phyloP scores from a whole-genome alignment of 2,888 invertebrate genomes.

The Drosophila buzzatii region DNA sequence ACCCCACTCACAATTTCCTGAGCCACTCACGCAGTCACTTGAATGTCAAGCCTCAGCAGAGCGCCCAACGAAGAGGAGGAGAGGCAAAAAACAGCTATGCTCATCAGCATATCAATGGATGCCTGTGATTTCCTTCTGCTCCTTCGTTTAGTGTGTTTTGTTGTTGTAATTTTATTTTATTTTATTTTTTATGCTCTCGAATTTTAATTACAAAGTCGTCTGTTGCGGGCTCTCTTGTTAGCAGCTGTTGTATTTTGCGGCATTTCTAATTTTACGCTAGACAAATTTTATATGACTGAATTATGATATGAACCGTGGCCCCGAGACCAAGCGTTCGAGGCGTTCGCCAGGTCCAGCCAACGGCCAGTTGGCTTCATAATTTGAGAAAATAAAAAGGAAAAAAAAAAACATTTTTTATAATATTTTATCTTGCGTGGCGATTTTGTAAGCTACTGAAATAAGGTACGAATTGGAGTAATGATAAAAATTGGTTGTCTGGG shows the following conservation, averaged over 20 bases:
- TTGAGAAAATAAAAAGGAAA: constrained; percentile 8
- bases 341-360: constrained; percentile 5
- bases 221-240: constrained; percentile 51
- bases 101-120: constrained; percentile 77
- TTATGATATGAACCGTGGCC: constrained; percentile 76
- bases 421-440: constrained; percentile 28
- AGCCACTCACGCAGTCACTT: constrained; percentile 70
- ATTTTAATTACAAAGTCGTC: constrained; percentile 71
- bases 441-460: no score
- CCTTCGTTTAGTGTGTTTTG: constrained; percentile 9
- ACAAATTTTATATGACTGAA: constrained; percentile 84
- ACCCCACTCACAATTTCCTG: constrained; percentile 26
- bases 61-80: constrained; percentile 15
- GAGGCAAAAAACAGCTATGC: constrained; percentile 43
- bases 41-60: constrained; percentile 70
- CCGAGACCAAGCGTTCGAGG: constrained; percentile 17
- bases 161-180: constrained; percentile 17
- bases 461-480: not conserved
- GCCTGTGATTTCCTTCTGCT: constrained; percentile 60
- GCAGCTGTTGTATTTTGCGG: constrained; percentile 52
- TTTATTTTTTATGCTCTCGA: constrained; percentile 17
- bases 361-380: constrained; percentile 37
- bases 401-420: constrained; percentile 54
- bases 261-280: constrained; percentile 84
- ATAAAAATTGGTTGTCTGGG: not conserved